Conservation (phyloP, 2,113 vertebrate genomes). For the human (Homo sapiens) region GRCh38 chr2:167070501-167071000, state of each 20-base stretch:
- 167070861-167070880: background rate
- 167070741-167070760: slow-evolving; percentile 34
- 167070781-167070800: background rate
- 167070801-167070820: background rate
- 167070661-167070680: slow-evolving; percentile 55
- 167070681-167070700: background rate
- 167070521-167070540: slow-evolving; percentile 75
- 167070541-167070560: slow-evolving; percentile 67
- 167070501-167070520: slow-evolving; percentile 75
- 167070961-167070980: too few relatives aligned
- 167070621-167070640: slow-evolving; percentile 73
- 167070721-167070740: slow-evolving; percentile 48
- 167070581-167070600: slow-evolving; percentile 65
- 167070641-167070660: slow-evolving; percentile 59
- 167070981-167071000: too few relatives aligned
- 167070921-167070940: too few relatives aligned
- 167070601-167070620: slow-evolving; percentile 42
- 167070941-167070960: too few relatives aligned
- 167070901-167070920: too few relatives aligned
- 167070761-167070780: background rate
- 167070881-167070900: background rate
- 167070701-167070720: slow-evolving; percentile 7
- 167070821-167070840: background rate
- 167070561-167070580: slow-evolving; percentile 57
- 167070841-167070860: background rate